Evolutionary conservation across 2,888 invertebrate species (phyloP).

Genomic region (Microplitis deprimator): DNA sequence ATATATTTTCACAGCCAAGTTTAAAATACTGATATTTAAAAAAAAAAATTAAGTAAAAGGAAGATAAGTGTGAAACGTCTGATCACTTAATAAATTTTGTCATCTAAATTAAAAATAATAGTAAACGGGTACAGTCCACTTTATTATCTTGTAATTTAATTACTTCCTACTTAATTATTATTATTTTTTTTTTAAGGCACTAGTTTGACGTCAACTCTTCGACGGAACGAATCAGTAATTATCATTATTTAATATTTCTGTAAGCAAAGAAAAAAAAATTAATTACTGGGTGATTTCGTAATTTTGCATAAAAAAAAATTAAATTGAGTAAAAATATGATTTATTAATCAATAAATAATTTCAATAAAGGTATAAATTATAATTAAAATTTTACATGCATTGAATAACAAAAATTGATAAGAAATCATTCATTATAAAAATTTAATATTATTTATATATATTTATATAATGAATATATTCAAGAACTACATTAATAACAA

Average conservation of each 20-base stretch:
- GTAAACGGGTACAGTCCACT: not conserved
- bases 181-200: constrained; percentile 28
- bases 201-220: constrained; percentile 23
- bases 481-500: too few relatives aligned
- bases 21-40: constrained; percentile 42
- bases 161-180: constrained; percentile 3
- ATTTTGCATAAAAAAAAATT: not conserved
- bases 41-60: constrained; percentile 9
- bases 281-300: not conserved
- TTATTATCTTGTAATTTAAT: not conserved
- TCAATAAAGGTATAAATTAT: not conserved
- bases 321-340: not conserved
- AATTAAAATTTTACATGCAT: not conserved
- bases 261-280: not conserved
- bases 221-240: constrained; percentile 4
- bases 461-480: too few relatives aligned
- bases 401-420: not conserved
- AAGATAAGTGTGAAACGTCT: not conserved
- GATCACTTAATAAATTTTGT: not conserved
- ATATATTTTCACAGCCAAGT: constrained; percentile 45
- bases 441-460: not conserved
- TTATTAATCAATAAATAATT: not conserved
- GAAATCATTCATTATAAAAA: not conserved
- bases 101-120: constrained; percentile 9
- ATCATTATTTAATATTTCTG: constrained; percentile 29